Conservation (phyloP, 1,140 invertebrate genomes). For the Drosophila novamexicana region DNA sequence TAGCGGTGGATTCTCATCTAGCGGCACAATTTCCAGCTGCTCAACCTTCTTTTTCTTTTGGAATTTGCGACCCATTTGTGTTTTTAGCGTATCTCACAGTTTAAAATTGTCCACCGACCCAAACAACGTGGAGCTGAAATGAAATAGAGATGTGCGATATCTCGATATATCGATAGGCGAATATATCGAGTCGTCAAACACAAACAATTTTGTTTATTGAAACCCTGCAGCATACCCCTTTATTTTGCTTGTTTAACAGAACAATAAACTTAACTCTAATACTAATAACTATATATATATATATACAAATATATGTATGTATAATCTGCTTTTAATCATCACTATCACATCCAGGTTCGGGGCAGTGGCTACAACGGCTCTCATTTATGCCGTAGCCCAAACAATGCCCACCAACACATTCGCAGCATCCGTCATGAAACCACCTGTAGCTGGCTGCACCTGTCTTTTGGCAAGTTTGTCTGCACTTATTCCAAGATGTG, state of each 20-base stretch:
- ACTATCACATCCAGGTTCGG: conserved; percentile 47
- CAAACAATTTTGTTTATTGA: background rate
- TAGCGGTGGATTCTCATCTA: conserved; percentile 72
- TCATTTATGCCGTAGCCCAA: conserved; percentile 90
- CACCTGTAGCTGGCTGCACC: conserved; percentile 86
- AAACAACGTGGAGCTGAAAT: conserved; percentile 69
- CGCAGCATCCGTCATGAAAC: conserved; percentile 98
- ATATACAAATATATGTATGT: background rate
- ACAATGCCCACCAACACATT: conserved; percentile 95
- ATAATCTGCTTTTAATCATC: conserved; percentile 35
- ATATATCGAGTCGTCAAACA: background rate
- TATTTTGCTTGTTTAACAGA: conserved; percentile 2
- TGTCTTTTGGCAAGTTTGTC: conserved; percentile 63
- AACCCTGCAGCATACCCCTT: background rate
- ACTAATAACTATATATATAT: background rate
- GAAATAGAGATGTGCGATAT: conserved; percentile 9
- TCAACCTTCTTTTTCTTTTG: conserved; percentile 69
- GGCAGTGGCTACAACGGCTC: conserved; percentile 62
- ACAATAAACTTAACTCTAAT: conserved; percentile 12
- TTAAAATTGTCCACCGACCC: background rate
- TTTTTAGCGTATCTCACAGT: conserved; percentile 6
- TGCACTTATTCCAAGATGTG: conserved; percentile 93
- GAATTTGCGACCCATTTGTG: conserved; percentile 71
- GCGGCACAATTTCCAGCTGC: conserved; percentile 75
- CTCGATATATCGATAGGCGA: conserved; percentile 6